Conservation (phyloP, 2,888 invertebrate species). For the Chrysolina americana region DNA sequence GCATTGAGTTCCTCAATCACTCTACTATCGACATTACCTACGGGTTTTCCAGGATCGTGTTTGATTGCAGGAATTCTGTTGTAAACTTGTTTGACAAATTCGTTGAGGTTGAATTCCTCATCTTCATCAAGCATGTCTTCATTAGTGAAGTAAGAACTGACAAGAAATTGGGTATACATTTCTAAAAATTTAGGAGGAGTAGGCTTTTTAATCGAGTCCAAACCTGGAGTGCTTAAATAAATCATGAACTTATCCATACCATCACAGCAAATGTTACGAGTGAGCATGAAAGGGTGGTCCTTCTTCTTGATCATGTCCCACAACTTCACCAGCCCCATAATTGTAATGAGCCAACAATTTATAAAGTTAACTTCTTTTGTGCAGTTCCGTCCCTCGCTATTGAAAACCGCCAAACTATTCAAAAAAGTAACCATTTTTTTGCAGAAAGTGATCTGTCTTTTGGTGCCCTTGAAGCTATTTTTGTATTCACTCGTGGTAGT, state of each 20-base stretch:
- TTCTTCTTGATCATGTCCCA: constrained; percentile 33
- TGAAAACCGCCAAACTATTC: constrained; percentile 20
- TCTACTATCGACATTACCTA: background rate
- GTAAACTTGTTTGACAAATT: constrained; percentile 9
- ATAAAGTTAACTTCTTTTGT: constrained; percentile 34
- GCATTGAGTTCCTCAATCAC: background rate
- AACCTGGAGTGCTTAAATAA: background rate
- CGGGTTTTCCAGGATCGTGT: background rate
- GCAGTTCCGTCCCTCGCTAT: constrained; percentile 23
- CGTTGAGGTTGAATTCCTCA: background rate
- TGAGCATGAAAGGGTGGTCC: constrained; percentile 20
- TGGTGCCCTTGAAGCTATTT: constrained; percentile 34
- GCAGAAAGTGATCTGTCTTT: constrained; percentile 27
- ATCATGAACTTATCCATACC: constrained; percentile 30
- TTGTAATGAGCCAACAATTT: constrained; percentile 35
- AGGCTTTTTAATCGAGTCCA: background rate
- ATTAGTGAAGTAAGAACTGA: constrained; percentile 11
- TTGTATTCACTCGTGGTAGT: constrained; percentile 17
- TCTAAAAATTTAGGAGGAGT: background rate
- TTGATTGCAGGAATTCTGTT: background rate
- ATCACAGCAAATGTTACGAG: constrained; percentile 30
- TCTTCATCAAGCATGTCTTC: constrained; percentile 3
- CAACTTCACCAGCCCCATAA: constrained; percentile 34
- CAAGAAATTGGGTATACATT: background rate
- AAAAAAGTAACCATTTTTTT: constrained; percentile 19